Evolutionary conservation across 1,140 invertebrate genomes (phyloP).

Genomic region (Musca vetustissima): DNA sequence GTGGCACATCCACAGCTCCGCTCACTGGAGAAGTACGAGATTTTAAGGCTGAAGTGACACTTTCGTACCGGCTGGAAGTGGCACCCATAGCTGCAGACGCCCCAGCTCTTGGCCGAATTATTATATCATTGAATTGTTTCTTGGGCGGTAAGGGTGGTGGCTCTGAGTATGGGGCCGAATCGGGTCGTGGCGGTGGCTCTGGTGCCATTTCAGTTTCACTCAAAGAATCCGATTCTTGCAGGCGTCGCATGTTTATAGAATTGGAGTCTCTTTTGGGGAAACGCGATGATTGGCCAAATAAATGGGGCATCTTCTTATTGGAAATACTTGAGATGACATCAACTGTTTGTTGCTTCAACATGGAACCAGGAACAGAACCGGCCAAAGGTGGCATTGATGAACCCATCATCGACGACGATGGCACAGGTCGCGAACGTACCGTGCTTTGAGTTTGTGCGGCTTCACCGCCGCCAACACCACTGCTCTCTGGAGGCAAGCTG

Average conservation of each 20-base stretch:
- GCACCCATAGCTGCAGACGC: conserved; percentile 34
- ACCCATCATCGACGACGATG: conserved; percentile 26
- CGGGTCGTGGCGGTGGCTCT: conserved; percentile 70
- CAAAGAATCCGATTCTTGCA: conserved; percentile 55
- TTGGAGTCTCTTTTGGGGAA: conserved; percentile 50
- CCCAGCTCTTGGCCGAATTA: conserved; percentile 57
- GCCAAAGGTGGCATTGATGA: conserved; percentile 30
- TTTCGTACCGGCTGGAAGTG: conserved; percentile 28
- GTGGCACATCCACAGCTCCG: conserved; percentile 55
- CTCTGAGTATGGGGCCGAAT: conserved; percentile 59
- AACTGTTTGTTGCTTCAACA: conserved; percentile 35
- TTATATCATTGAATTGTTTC: conserved; percentile 62
- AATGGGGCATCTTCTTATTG: conserved; percentile 53
- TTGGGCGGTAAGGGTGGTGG: conserved; percentile 85
- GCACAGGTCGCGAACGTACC: conserved; percentile 26
- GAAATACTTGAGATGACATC: conserved; percentile 54
- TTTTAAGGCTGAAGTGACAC: conserved; percentile 25
- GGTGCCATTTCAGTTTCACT: conserved; percentile 62
- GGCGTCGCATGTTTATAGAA: conserved; percentile 53
- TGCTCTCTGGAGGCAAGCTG: conserved; percentile 65
- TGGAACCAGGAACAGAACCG: conserved; percentile 22
- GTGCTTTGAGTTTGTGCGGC: conserved; percentile 8
- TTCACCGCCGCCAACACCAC: background rate
- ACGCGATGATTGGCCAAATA: conserved; percentile 49
- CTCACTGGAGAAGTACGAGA: conserved; percentile 22